Base-by-base conservation (phyloP, 2,888 invertebrate species). In the Torymus auratus region DNA sequence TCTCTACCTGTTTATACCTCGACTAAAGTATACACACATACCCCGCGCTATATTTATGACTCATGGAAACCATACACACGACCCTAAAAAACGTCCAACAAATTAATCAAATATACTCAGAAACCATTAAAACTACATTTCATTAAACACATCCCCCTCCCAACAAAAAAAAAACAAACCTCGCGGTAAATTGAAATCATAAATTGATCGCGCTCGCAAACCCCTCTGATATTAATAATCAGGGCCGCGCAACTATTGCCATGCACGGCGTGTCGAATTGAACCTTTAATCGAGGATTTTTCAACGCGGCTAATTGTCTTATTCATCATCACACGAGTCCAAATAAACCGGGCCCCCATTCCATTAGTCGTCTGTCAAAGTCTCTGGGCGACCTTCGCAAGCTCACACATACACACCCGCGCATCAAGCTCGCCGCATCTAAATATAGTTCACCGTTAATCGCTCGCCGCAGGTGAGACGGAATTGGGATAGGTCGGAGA, bases 381-480 rank as follows among this genome's bases (percentile, higher is more conserved):
- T 76, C 65, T 10, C 12, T 17, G 13, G 17, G 17, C 13, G 41
- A 15, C 13, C 62, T 41, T 41, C 41, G 41, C 41, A 41, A 41
- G 41, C 41, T 41, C 20, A 53, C 23, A 23, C 23, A 13, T 13
- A 53, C 11, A 15, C 58, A 41, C 5, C 20, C 71, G 61, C 50
- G 20, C 56, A n/a, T 28, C n/a, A 50, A 10, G 23, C 41, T 41
- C 41, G 7, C 41, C 41, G 41, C 23, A 64, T 72, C 69, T 81
- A 81, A 78, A 78, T 70, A 78, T 78, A 78, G 73, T 78, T 77
- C 69, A 78, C 81, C 73, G 78, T 81, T 81, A 78, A 81, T 78
- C 77, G 73, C 50, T 74, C 72, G 53, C 73, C 58, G 56, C 78
- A 74, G 69, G 77, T 81, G 60, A 78, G 58, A 65, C 60, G 17